phyloP scores from a whole-genome alignment of 2,888 invertebrate species.

The Agrotis puta region DNA sequence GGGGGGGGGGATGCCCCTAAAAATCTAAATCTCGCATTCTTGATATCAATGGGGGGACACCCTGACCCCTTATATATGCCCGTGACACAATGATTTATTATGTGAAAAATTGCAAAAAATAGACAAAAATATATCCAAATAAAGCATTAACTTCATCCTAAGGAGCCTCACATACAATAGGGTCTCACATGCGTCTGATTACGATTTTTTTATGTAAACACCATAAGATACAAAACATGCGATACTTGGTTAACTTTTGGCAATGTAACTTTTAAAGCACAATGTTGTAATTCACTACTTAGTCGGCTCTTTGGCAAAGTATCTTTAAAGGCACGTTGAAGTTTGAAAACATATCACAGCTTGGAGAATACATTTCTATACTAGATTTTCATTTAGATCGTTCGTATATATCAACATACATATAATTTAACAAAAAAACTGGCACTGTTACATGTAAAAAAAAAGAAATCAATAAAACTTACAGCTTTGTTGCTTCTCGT shows the following conservation, averaged over 20 bases:
- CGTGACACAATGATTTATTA: constrained; percentile 17
- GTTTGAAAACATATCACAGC: constrained; percentile 20
- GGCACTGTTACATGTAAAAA: constrained; percentile 16
- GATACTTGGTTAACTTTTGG: constrained; percentile 19
- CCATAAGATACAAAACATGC: constrained; percentile 19
- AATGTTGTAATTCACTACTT: constrained; percentile 16
- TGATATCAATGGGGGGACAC: too few species aligned
- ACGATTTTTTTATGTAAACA: constrained; percentile 19
- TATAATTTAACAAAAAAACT: constrained; percentile 24
- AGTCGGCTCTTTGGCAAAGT: constrained; percentile 19
- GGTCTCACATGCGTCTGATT: constrained; percentile 19
- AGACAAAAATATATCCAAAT: constrained; percentile 21
- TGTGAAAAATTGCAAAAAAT: constrained; percentile 18
- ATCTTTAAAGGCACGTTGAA: constrained; percentile 20
- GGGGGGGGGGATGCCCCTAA: too few species aligned
- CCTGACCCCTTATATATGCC: too few species aligned
- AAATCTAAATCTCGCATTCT: too few species aligned
- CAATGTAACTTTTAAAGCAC: constrained; percentile 17
- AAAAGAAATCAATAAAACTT: constrained; percentile 25
- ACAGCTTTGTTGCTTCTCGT: constrained; percentile 19
- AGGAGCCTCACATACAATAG: constrained; percentile 25
- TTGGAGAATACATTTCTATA: constrained; percentile 21
- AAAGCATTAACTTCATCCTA: constrained; percentile 15
- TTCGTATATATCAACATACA: constrained; percentile 11
- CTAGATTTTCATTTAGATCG: constrained; percentile 23